Evolutionary conservation across 1,140 invertebrate species (phyloP).

Genomic region (Temnothorax longispinosus): DNA sequence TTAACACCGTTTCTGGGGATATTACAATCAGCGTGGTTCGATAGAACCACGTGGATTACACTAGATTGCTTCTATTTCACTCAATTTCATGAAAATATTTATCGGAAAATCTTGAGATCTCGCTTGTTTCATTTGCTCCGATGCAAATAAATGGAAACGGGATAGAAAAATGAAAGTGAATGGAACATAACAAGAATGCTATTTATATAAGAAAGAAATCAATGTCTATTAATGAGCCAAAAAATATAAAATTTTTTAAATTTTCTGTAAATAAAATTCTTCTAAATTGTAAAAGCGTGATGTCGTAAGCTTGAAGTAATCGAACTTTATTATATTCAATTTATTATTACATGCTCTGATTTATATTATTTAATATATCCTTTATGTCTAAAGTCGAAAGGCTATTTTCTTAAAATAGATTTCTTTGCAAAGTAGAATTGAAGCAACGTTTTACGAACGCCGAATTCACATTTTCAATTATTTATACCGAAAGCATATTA

Average conservation of each 20-base stretch:
- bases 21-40: neutral
- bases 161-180: neutral
- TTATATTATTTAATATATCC: neutral
- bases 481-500: neutral
- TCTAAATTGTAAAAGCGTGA: too few relatives aligned
- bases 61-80: neutral
- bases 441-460: neutral
- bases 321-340: too few relatives aligned
- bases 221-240: neutral
- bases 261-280: neutral
- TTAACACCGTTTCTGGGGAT: conserved; percentile 9
- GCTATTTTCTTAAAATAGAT: neutral
- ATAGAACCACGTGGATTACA: neutral
- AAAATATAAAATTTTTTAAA: neutral
- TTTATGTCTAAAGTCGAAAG: neutral
- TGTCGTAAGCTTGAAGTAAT: too few relatives aligned
- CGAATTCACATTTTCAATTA: neutral
- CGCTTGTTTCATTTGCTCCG: neutral
- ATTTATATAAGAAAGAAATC: neutral
- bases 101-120: neutral
- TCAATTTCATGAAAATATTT: neutral
- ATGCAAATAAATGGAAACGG: neutral
- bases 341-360: neutral
- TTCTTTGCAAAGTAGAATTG: neutral
- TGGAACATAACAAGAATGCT: neutral